These are phyloP conservation scores for Acridotheres tristis DNA, from an alignment of 2,797 vertebrate species.

Conservation along the genomic window DNA sequence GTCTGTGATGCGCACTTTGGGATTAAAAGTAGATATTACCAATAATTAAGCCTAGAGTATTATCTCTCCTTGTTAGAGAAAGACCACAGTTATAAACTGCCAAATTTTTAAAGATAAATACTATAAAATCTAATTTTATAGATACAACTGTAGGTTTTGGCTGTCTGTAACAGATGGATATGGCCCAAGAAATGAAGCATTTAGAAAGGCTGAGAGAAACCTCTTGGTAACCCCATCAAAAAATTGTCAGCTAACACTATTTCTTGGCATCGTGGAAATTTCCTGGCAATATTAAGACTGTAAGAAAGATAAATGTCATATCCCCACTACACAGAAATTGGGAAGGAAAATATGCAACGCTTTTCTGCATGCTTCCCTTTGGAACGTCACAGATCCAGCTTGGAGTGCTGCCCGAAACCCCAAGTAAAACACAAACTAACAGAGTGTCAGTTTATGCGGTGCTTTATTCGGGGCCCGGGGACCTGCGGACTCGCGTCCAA, in stretches of 20 bases:
- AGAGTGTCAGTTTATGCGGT: too few species aligned
- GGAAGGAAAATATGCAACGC: rapidly evolving
- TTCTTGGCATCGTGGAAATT: neutral
- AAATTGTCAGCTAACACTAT: neutral
- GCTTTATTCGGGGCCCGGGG: too few species aligned
- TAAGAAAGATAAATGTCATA: neutral
- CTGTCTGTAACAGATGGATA: neutral
- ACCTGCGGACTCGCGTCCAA: too few species aligned
- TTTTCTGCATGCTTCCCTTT: neutral
- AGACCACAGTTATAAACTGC: neutral
- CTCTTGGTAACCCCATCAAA: neutral
- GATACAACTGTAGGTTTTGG: neutral
- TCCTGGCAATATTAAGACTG: neutral
- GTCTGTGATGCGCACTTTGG: neutral
- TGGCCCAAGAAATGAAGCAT: neutral
- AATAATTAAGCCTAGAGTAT: neutral
- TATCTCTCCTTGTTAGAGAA: neutral
- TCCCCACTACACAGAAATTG: neutral
- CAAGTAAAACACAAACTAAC: too few species aligned
- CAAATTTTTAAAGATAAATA: neutral
- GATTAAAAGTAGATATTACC: neutral
- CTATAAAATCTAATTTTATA: neutral
- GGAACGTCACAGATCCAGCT: neutral
- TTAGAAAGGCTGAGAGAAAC: neutral
- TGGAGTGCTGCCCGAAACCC: neutral